Evolutionary conservation across 64 coral and sea anemone genomes (phyloP).

Genomic region (Porites lutea): DNA sequence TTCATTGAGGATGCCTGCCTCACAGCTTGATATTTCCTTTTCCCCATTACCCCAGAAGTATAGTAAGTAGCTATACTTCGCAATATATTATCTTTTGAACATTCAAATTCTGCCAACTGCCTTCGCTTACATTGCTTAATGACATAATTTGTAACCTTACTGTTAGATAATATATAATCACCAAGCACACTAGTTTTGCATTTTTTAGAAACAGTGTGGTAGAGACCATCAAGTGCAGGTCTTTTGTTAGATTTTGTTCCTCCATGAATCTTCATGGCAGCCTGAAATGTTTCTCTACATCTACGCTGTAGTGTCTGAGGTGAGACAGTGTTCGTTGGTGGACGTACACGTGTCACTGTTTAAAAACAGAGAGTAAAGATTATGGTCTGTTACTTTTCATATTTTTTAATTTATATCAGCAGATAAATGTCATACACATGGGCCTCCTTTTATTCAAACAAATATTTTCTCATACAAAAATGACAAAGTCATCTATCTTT

Average conservation of each 20-base stretch:
- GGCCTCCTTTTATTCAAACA: not conserved
- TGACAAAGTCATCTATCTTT: not conserved
- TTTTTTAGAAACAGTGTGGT: constrained; percentile 73
- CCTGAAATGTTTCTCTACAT: constrained; percentile 49
- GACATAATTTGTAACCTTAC: constrained; percentile 22
- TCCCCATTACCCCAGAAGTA: constrained; percentile 36
- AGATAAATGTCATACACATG: too few species aligned
- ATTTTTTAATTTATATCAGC: too few species aligned
- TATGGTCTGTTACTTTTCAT: too few species aligned
- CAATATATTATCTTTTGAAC: constrained; percentile 1
- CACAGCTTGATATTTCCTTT: constrained; percentile 38
- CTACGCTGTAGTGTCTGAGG: not conserved
- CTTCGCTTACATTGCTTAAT: constrained; percentile 30
- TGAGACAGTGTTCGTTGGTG: not conserved
- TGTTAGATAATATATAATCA: constrained; percentile 65
- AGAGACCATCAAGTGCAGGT: constrained; percentile 66
- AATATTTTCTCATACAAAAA: not conserved
- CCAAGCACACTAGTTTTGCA: constrained; percentile 71
- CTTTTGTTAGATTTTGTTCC: constrained; percentile 35
- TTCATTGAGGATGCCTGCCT: constrained; percentile 50
- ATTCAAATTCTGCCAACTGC: not conserved
- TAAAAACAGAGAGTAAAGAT: too few species aligned
- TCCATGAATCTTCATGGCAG: constrained; percentile 67
- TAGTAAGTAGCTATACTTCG: constrained; percentile 42
- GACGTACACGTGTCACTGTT: too few species aligned